Percentiles rank a stretch among this genome's conserved stretches.
phyloP scores from a whole-genome alignment of 2,797 vertebrate genomes.

The Sylvilagus floridanus region DNA sequence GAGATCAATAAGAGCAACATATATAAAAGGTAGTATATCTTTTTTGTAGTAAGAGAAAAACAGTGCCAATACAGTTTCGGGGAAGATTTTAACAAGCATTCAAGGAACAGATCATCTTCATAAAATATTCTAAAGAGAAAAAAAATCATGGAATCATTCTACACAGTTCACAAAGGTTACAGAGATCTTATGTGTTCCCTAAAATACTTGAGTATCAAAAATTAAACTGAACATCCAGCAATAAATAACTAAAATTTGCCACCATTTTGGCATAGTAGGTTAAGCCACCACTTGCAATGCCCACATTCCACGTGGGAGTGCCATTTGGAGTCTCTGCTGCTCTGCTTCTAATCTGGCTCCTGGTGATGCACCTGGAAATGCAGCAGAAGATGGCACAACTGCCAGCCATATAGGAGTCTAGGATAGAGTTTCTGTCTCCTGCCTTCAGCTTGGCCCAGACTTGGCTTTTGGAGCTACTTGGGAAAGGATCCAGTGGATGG shows the following conservation, averaged over 20 bases:
- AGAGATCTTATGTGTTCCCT: neutral
- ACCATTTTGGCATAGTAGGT: no score
- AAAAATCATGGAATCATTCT: neutral
- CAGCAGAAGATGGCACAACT: no score
- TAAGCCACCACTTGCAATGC: no score
- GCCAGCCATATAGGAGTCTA: no score
- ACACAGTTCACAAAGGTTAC: neutral
- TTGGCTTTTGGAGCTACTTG: no score
- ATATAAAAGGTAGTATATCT: neutral
- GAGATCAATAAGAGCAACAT: neutral
- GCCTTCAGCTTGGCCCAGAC: no score
- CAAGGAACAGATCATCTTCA: neutral
- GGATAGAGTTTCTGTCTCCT: no score
- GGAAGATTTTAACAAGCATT: neutral
- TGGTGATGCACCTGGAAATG: no score
- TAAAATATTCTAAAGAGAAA: constrained; percentile 13
- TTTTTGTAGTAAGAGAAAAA: neutral
- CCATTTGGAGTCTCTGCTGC: no score
- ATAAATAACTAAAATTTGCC: neutral
- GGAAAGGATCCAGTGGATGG: no score
- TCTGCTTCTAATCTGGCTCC: no score
- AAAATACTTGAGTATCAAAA: neutral
- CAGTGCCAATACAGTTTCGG: constrained; percentile 10
- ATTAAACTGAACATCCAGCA: neutral
- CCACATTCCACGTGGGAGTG: no score